phyloP scores from a whole-genome alignment of 2,113 vertebrate genomes.

The Empidonax traillii region DNA sequence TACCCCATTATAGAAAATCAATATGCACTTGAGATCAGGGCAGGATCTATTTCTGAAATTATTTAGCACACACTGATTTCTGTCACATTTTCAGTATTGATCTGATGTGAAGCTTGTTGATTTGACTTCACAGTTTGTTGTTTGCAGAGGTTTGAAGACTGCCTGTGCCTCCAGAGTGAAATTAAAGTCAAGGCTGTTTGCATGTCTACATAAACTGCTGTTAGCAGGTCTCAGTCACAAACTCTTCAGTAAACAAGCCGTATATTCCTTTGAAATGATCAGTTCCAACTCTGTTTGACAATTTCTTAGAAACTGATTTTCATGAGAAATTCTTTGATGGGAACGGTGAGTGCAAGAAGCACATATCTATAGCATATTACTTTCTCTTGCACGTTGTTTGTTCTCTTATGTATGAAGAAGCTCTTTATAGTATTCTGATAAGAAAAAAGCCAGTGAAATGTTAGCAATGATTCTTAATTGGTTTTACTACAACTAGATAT shows the following conservation, averaged over 20 bases:
- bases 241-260: conserved; percentile 1
- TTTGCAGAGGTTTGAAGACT: neutral
- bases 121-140: neutral
- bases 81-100: conserved; percentile 61
- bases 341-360: neutral
- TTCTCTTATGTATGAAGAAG: neutral
- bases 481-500: neutral
- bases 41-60: conserved; percentile 35
- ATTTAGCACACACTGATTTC: conserved; percentile 22
- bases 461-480: neutral
- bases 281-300: neutral
- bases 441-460: neutral
- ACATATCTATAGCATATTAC: neutral
- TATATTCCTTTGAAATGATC: neutral
- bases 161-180: conserved; percentile 12
- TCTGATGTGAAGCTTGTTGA: conserved; percentile 17
- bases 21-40: neutral
- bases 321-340: neutral
- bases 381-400: neutral
- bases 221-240: conserved; percentile 13
- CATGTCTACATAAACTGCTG: neutral
- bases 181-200: conserved; percentile 35
- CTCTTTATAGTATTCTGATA: neutral
- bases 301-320: neutral
- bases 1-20: conserved; percentile 21